Conservation (phyloP, 2,113 vertebrate genomes). For the Oreocharis arfaki region DNA sequence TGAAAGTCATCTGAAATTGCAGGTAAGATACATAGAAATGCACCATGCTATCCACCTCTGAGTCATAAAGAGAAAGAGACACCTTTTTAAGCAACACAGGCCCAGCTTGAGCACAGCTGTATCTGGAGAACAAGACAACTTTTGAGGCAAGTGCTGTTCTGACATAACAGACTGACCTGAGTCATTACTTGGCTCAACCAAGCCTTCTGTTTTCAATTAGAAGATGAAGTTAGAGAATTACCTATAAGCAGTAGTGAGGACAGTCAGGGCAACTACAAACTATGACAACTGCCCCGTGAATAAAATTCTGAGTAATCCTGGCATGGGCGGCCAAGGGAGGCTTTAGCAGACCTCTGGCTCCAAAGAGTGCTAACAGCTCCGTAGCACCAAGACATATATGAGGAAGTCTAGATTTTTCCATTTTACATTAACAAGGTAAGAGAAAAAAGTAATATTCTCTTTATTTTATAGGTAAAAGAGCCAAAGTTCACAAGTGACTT, state of each 20-base stretch:
- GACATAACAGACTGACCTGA: constrained; percentile 25
- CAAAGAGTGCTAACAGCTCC: neutral
- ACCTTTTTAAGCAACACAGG: neutral
- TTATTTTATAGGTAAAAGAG: neutral
- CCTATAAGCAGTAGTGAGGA: neutral
- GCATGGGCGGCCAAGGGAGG: neutral
- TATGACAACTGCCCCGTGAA: neutral
- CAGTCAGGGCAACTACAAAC: neutral
- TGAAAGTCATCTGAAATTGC: neutral
- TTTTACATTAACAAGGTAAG: rapidly evolving
- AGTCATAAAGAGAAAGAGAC: constrained; percentile 44
- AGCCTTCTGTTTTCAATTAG: neutral
- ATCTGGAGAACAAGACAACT: neutral
- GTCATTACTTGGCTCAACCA: constrained; percentile 2
- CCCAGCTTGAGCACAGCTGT: neutral
- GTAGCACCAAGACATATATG: neutral
- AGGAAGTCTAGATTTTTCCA: neutral
- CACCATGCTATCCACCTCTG: neutral
- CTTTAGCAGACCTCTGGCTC: neutral
- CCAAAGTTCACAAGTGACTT: neutral
- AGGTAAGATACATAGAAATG: constrained; percentile 2
- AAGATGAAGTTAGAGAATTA: neutral
- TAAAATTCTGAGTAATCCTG: neutral
- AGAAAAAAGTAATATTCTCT: neutral
- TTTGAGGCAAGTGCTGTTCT: neutral